Evolutionary conservation across 2,113 vertebrate genomes (phyloP).

Genomic region (Cinclus cinclus): DNA sequence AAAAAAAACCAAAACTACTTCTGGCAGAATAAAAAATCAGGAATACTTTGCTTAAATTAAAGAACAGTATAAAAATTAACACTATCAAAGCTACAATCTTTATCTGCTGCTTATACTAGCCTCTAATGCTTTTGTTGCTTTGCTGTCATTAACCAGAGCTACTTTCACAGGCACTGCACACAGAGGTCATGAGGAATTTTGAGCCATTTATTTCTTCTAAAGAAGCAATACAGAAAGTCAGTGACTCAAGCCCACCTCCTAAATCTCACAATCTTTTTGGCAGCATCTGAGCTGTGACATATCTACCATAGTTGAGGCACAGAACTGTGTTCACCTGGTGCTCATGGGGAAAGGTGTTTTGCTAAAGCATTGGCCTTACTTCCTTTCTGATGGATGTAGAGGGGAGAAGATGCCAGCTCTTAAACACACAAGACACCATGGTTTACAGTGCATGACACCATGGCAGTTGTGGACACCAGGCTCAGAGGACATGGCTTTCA

Average conservation of each 20-base stretch:
- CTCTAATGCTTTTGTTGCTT: neutral
- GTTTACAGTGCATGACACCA: neutral
- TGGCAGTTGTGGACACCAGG: neutral
- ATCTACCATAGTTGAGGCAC: neutral
- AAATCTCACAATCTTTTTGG: neutral
- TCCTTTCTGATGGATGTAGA: neutral
- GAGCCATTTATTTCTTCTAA: neutral
- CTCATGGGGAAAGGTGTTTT: neutral
- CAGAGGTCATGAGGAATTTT: neutral
- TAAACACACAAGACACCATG: neutral
- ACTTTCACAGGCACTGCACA: neutral
- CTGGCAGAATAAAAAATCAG: neutral
- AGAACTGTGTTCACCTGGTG: neutral
- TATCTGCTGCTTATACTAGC: neutral
- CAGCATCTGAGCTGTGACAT: neutral
- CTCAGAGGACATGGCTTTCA: neutral
- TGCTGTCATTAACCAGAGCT: neutral
- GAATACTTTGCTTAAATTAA: neutral
- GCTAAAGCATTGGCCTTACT: neutral
- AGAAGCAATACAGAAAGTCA: neutral
- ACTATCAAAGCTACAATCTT: neutral
- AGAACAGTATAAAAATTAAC: neutral
- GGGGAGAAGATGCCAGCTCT: neutral
- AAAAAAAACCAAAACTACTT: accelerated
- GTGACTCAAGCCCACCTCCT: neutral